Conservation (phyloP, 1,140 invertebrate genomes). For the Lepidotrigona ventralis region DNA sequence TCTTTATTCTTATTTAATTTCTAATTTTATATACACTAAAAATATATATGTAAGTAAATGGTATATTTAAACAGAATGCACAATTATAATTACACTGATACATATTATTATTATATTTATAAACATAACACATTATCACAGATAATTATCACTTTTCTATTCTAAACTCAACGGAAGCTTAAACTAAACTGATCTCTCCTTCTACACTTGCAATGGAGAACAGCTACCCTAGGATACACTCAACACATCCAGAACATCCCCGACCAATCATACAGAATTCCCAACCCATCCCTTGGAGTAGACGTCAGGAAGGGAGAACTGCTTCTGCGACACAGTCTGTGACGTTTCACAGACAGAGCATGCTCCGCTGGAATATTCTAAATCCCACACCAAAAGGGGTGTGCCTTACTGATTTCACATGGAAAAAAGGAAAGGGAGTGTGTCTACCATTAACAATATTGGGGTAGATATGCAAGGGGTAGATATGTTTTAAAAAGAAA, state of each 20-base stretch:
- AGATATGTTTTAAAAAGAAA: conserved; percentile 26
- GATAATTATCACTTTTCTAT: conserved; percentile 41
- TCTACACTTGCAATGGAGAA: conserved; percentile 58
- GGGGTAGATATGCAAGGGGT: too few relatives aligned
- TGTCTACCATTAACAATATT: conserved; percentile 54
- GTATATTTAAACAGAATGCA: conserved; percentile 3
- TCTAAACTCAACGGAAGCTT: conserved; percentile 39
- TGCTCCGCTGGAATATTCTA: conserved; percentile 61
- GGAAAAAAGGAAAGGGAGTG: conserved; percentile 50
- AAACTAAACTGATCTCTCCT: conserved; percentile 67
- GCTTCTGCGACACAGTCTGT: conserved; percentile 39
- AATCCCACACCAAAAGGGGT: conserved; percentile 63
- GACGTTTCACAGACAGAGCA: conserved; percentile 59
- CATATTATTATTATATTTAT: neutral
- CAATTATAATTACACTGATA: conserved; percentile 17
- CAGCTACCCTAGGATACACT: conserved; percentile 45
- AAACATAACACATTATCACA: conserved; percentile 16
- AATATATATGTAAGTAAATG: neutral
- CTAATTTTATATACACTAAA: neutral
- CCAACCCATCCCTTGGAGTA: conserved; percentile 60
- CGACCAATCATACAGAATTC: conserved; percentile 56
- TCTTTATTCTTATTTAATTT: too few relatives aligned
- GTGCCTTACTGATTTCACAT: conserved; percentile 47
- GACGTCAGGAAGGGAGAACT: conserved; percentile 61
- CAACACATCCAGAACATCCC: conserved; percentile 21